A percentile compares a stretch with the other conserved stretches of the same genome.
Evolutionary conservation across 2,797 vertebrate genomes (phyloP).

Genomic region (Myotis daubentonii): DNA sequence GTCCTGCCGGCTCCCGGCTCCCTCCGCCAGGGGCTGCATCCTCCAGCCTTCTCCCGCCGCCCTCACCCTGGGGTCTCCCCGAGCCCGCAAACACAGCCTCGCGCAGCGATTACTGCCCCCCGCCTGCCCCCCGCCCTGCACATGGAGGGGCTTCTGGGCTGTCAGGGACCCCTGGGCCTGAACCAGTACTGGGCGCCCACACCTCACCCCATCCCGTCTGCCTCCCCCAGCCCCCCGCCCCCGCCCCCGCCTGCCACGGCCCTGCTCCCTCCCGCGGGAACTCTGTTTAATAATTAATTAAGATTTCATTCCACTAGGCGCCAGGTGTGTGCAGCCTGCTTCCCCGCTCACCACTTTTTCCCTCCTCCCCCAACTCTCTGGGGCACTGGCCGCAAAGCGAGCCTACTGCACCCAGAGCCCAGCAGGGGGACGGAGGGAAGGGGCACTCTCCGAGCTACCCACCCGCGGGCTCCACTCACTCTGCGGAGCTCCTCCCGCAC

Average conservation of each 20-base stretch:
- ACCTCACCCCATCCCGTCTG: background rate
- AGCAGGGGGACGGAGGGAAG: background rate
- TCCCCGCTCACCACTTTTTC: slow-evolving; percentile 40
- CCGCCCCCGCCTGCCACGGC: background rate
- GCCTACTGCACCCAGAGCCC: background rate
- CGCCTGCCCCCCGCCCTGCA: background rate
- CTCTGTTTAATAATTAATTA: slow-evolving; percentile 81
- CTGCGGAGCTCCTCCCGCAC: background rate
- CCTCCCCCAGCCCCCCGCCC: background rate
- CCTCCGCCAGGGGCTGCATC: background rate
- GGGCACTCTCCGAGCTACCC: background rate
- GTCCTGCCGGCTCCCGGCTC: background rate
- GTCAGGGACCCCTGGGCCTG: background rate
- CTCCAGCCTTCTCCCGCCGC: background rate
- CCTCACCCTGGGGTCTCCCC: background rate
- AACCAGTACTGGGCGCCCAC: background rate
- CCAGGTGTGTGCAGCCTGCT: slow-evolving; percentile 76
- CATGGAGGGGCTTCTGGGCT: slow-evolving; percentile 36
- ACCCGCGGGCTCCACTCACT: background rate
- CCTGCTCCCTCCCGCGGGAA: slow-evolving; percentile 63
- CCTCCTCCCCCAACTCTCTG: background rate
- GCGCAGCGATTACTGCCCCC: background rate
- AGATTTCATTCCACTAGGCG: slow-evolving; percentile 78
- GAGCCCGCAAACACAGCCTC: background rate
- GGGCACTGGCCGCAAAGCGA: background rate